These are phyloP conservation scores for Sceloporus undulatus DNA, from an alignment of 2,113 vertebrate genomes.

Conservation along the genomic window DNA sequence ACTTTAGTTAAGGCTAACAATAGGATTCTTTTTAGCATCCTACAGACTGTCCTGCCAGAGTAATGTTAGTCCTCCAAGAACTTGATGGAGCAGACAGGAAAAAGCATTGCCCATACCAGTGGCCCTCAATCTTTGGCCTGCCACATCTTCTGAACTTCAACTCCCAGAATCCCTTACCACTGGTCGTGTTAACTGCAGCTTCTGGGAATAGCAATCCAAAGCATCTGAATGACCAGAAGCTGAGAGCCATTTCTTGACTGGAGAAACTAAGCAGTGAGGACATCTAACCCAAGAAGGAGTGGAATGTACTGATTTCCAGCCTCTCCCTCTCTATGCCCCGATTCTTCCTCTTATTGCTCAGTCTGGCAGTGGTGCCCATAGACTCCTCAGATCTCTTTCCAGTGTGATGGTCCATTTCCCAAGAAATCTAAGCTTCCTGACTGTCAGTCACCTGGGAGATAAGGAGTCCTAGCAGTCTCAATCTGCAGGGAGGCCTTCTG, in stretches of 20 bases:
- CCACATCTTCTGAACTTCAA: too few relatives aligned
- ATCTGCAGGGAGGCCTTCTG: not conserved
- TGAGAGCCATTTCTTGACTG: not conserved
- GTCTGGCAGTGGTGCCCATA: not conserved
- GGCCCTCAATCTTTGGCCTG: too few relatives aligned
- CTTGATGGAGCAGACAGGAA: not conserved
- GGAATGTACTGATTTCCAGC: not conserved
- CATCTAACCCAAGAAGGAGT: not conserved
- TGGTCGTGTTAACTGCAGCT: not conserved
- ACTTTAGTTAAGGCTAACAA: too few relatives aligned
- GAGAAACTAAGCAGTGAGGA: not conserved
- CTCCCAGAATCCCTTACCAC: too few relatives aligned
- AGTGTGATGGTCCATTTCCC: rapidly evolving
- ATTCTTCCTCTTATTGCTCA: not conserved
- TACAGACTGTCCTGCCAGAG: not conserved
- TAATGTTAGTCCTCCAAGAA: not conserved
- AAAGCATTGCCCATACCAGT: not conserved
- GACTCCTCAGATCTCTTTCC: not conserved
- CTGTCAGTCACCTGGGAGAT: rapidly evolving
- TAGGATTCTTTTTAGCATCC: not conserved
- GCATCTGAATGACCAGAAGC: too few relatives aligned
- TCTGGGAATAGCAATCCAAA: too few relatives aligned
- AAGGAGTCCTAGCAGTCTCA: not conserved
- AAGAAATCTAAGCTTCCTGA: rapidly evolving
- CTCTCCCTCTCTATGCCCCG: not conserved